Evolutionary conservation across 1,140 invertebrate genomes (phyloP), one percentile per base, ranked within the genome.

Genomic region (Drosophila sulfurigaster): DNA sequence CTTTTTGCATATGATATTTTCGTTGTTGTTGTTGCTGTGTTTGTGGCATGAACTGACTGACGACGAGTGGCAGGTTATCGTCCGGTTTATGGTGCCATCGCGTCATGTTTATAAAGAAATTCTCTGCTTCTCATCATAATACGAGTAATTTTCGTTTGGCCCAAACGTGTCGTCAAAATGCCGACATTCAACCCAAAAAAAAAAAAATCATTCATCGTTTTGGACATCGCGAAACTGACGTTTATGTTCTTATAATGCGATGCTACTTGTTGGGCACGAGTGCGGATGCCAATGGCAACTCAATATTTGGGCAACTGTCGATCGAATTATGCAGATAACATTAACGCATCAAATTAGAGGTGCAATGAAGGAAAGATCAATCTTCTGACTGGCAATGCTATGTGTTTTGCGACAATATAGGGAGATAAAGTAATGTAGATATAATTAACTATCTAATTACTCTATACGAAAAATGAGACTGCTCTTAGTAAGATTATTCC

Each of bases 61-160:
- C 41, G 35, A 10, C 35, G 7, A 38, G 8, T 10, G 35, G 41
- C 82, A 62, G 82, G 83, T 87, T 87, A 87, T 87, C 83, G 83
- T 48, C 74, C 83, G 69, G 73, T 89, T 87, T 88, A 89, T 87
- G 83, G 85, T 87, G 83, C 80, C 83, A 87, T 88, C 83, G 52
- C 82, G 57, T 82, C 83, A 88, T 88, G 83, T 87, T 89, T 87
- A 83, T 88, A 81, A 69, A 72, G 85, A 87, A 87, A 89, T 88
- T 81, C 78, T 68, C 75, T 57, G 71, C 57, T 62, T 11, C 54
- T 56, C 67, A 57, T 7, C 35, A 32, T 83, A 88, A 88, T 75
- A 63, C 51, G 25, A 41, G 71, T 87, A 82, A 87, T 87, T 87
- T 87, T 88, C 66, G 64, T 52, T 75, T 54, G 35, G 1, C 35